Evolutionary conservation across 2,888 invertebrate genomes (phyloP), one percentile per base, ranked within the genome.

Genomic region (Tridacna crocea): DNA sequence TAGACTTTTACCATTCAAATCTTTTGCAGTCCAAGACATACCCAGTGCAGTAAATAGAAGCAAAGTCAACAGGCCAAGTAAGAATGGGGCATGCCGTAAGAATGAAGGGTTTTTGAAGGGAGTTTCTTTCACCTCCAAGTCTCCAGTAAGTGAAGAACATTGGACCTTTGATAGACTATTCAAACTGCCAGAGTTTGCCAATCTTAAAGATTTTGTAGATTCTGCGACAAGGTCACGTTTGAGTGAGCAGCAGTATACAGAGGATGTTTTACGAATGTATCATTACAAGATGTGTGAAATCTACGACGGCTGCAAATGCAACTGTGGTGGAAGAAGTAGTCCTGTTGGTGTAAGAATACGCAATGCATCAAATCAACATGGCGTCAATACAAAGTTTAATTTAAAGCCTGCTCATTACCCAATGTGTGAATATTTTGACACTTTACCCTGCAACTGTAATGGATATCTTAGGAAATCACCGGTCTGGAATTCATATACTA

Each of bases 361-460:
- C 27, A 19, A 27, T 73, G 22, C 36, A 17, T 22, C 24, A n/a
- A 4, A 3, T 13, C 15, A 22, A 19, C 61, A 61, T 13, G 26
- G 26, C 15, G 51, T 24, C 24, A 24, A 12, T 48, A 51, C 48
- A 10, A 70, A 36, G 51, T 70, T 70, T 26, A 70, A 8, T 15
- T 47, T 70, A 26, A 51, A 51, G 19, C 24, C 70, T 10, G 13
- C 70, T 26, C 76, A 76, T 36, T 76, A 60, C 22, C 36, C 36
- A 24, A 76, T 76, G 76, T 76, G 76, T 60, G 76, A 76, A 55
- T 68, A 46, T 46, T 60, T 51, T 24, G 76, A 76, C 26, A 15
- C 19, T 0, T 15, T 58, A 27, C 22, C 36, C 6, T 76, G 76
- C 46, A 76, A 76, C 22, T 76, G 76, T 70, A 68, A 70, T 11